Evolutionary conservation across 2,113 vertebrate species (phyloP), one percentile per base, ranked within the genome.

Genomic region (Poeciliopsis turrubarensis): DNA sequence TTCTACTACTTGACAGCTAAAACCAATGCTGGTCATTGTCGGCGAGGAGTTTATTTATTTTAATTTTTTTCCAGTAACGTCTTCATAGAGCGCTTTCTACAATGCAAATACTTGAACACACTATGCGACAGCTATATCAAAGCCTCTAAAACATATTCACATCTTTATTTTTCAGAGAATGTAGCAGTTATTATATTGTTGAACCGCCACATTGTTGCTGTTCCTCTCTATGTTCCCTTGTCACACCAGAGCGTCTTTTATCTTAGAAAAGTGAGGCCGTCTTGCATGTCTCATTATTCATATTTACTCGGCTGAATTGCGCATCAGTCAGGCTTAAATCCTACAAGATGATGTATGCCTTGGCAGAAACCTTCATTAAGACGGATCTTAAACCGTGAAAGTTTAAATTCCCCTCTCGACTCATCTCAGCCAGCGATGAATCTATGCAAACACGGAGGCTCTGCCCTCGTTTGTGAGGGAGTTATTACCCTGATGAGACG

Each of bases 241-340:
- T 57, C 14, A 62, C 74, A 25, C 25, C 44, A 15, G 41, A 74
- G 31, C 19, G 10, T 47, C 39, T 74, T 77, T 81, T 22, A 76
- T 81, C 72, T 65, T 67, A 70, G 78, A 79, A 65, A 67, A 68
- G 67, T 73, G 61, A 34, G 64, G 29, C 78, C 78, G 71, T 65
- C 72, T 61, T 32, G 31, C 73, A 27, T 75, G 34, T 78, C 65
- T 78, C 79, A 82, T 86, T 75, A 63, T 80, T 90, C 77, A 83
- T 88, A 85, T 90, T 87, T 89, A 85, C 82, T 77, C 74, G 74
- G 77, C 71, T 90, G 80, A 87, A 84, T 77, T 82, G 84, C 78
- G 73, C 78, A 80, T 89, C 86, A 90, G 85, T 77, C 82, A 75
- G 61, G 82, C 90, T 85, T 70, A 87, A 31, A 82, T 75, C 65